These are phyloP conservation scores for Netelia melanura DNA, from an alignment of 2,888 invertebrate species.

Conservation along the genomic window DNA sequence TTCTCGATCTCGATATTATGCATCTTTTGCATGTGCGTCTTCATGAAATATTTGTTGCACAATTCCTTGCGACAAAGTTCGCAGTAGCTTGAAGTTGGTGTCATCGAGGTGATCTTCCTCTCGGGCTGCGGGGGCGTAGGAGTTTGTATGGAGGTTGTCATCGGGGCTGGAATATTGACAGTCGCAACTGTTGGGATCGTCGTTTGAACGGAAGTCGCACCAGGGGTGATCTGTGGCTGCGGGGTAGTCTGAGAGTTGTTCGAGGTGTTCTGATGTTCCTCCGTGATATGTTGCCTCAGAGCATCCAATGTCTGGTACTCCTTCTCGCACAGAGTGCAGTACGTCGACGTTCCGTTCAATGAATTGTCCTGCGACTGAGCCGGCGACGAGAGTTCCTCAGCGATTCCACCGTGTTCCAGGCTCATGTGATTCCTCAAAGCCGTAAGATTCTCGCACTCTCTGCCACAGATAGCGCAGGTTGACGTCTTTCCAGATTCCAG, in stretches of 20 bases:
- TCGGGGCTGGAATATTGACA: conserved; percentile 30
- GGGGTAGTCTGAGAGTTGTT: conserved; percentile 68
- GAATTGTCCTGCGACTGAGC: conserved; percentile 82
- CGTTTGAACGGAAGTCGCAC: conserved; percentile 45
- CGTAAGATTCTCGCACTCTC: conserved; percentile 90
- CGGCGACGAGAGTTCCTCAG: conserved; percentile 77
- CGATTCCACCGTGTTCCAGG: conserved; percentile 87
- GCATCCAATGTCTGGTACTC: conserved; percentile 88
- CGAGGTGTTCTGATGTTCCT: conserved; percentile 87
- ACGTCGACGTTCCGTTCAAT: conserved; percentile 73
- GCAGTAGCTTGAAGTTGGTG: conserved; percentile 95
- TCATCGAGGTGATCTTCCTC: conserved; percentile 87
- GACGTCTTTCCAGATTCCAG: conserved; percentile 87
- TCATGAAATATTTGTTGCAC: conserved; percentile 99
- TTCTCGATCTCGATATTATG: conserved; percentile 98
- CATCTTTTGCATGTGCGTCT: conserved; percentile 99
- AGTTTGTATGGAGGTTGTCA: conserved; percentile 64
- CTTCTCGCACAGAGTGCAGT: conserved; percentile 87
- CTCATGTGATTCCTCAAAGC: conserved; percentile 90
- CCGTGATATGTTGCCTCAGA: conserved; percentile 89
- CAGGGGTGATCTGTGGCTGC: conserved; percentile 52
- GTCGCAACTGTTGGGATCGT: conserved; percentile 30
- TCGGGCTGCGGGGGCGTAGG: conserved; percentile 82
- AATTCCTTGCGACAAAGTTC: conserved; percentile 99
- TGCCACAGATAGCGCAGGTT: conserved; percentile 90